Evolutionary conservation across 2,888 invertebrate species (phyloP).

Genomic region (Amphimallon solstitiale): DNA sequence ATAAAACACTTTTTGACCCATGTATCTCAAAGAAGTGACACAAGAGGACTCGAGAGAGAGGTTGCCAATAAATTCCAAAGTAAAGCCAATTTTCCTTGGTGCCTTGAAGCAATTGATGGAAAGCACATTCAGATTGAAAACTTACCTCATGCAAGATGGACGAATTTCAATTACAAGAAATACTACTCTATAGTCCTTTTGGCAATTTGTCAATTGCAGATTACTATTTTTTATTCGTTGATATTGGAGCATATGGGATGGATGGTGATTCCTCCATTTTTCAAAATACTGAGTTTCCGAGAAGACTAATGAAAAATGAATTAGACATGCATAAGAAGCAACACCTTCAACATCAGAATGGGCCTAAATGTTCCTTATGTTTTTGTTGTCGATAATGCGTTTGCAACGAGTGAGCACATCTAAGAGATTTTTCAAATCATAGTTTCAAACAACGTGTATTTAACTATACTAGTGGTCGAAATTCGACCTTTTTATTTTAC

Average conservation of each 20-base stretch:
- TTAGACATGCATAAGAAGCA: constrained; percentile 25
- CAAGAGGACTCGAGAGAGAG: constrained; percentile 41
- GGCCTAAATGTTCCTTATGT: constrained; percentile 21
- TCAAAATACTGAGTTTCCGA: constrained; percentile 9
- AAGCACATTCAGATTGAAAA: constrained; percentile 50
- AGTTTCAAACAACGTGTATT: constrained; percentile 1
- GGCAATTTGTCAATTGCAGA: constrained; percentile 14
- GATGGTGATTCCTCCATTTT: constrained; percentile 8
- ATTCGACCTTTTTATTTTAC: too few relatives aligned
- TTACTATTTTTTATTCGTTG: constrained; percentile 20
- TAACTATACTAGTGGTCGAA: constrained; percentile 25
- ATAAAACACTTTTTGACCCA: background rate
- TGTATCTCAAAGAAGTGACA: background rate
- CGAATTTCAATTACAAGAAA: constrained; percentile 49
- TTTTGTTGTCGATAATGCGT: constrained; percentile 27
- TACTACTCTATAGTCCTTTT: constrained; percentile 18
- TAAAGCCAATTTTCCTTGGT: constrained; percentile 38
- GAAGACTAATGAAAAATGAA: constrained; percentile 11
- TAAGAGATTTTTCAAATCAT: constrained; percentile 6
- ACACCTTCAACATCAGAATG: background rate
- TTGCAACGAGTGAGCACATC: background rate
- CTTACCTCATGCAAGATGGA: constrained; percentile 46
- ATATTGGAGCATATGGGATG: constrained; percentile 25
- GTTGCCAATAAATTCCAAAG: constrained; percentile 43
- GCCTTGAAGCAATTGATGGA: constrained; percentile 46